These are phyloP conservation scores for Hycleus cichorii DNA, from an alignment of 1,140 invertebrate genomes.

Conservation along the genomic window DNA sequence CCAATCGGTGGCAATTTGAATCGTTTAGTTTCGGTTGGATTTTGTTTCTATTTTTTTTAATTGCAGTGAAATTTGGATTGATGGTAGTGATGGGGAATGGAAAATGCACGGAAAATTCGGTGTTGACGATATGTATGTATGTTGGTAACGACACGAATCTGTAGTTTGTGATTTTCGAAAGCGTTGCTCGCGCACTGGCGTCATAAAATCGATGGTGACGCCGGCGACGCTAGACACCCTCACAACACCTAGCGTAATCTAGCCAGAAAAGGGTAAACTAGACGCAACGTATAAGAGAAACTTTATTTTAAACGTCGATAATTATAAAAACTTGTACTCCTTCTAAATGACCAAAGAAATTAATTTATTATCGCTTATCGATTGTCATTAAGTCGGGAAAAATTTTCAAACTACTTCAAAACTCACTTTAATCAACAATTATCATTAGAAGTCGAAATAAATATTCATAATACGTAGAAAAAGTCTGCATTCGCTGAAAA, in stretches of 20 bases:
- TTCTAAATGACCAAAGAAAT: too few relatives aligned
- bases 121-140: slow-evolving; percentile 12
- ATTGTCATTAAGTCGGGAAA: too few relatives aligned
- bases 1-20: too few relatives aligned
- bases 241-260: slow-evolving; percentile 13
- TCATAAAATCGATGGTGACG: slow-evolving; percentile 28
- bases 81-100: slow-evolving; percentile 2
- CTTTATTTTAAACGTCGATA: too few relatives aligned
- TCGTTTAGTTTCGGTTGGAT: too few relatives aligned
- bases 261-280: slow-evolving; percentile 3
- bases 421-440: too few relatives aligned
- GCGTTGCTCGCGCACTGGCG: slow-evolving; percentile 20
- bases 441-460: too few relatives aligned
- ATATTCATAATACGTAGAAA: too few relatives aligned
- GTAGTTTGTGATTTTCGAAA: slow-evolving; percentile 28
- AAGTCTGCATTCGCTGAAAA: slow-evolving; percentile 15
- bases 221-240: slow-evolving; percentile 15
- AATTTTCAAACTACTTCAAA: too few relatives aligned
- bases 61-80: slow-evolving; percentile 1
- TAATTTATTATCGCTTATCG: too few relatives aligned
- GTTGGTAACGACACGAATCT: slow-evolving; percentile 22
- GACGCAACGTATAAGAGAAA: too few relatives aligned
- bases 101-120: not conserved
- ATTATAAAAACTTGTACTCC: too few relatives aligned
- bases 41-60: not conserved